phyloP scores from a whole-genome alignment of 2,888 invertebrate genomes.

The Chalcis sispes region DNA sequence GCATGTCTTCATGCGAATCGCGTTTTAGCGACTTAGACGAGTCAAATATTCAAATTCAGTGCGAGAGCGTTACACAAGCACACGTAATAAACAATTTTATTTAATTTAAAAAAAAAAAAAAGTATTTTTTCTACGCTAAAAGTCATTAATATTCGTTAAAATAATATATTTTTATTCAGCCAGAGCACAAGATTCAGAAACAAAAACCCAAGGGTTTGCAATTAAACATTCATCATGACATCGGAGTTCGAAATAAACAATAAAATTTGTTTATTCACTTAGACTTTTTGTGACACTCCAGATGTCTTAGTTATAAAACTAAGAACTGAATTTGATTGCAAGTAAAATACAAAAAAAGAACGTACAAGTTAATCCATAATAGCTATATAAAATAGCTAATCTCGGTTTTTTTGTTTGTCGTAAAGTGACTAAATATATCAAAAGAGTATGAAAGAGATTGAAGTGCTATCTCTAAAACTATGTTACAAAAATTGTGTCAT shows the following conservation, averaged over 20 bases:
- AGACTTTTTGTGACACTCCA: no score
- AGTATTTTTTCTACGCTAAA: no score
- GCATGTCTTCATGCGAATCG: constrained; percentile 68
- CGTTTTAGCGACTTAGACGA: constrained; percentile 69
- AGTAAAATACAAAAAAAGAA: no score
- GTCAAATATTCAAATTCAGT: constrained; percentile 65
- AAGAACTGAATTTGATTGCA: no score
- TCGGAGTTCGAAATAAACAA: constrained; percentile 63
- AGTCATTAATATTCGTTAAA: not conserved
- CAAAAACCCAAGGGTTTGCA: constrained; percentile 72
- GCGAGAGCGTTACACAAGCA: constrained; percentile 65
- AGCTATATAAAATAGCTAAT: constrained; percentile 14
- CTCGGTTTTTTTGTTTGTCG: constrained; percentile 18
- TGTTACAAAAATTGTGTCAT: constrained; percentile 46
- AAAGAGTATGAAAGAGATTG: constrained; percentile 30
- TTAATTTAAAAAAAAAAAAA: constrained; percentile 9
- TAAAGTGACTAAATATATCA: constrained; percentile 7
- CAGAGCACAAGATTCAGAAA: constrained; percentile 72
- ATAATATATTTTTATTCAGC: constrained; percentile 61
- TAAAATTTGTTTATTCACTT: not conserved
- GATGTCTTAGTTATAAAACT: no score
- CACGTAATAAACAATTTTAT: constrained; percentile 62
- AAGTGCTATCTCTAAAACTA: constrained; percentile 48
- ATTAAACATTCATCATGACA: constrained; percentile 69
- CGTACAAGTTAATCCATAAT: not conserved